These are phyloP conservation scores for Rhyacichthys aspro DNA, from an alignment of 2,797 vertebrate species.

Conservation along the genomic window DNA sequence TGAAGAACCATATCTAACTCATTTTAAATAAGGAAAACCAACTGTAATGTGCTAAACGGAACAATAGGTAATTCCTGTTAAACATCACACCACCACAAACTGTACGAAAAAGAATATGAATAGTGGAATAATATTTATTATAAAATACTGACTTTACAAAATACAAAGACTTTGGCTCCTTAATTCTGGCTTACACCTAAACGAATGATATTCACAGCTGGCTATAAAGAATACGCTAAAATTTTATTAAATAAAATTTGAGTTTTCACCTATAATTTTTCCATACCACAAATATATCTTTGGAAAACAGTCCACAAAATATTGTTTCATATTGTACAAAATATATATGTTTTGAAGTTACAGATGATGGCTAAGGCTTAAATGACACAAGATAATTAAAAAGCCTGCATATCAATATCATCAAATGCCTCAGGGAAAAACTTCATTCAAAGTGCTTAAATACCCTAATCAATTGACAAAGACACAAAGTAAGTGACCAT, in stretches of 20 bases:
- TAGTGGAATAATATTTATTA: constrained; percentile 68
- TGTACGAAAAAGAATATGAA: constrained; percentile 18
- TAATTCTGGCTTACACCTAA: constrained; percentile 64
- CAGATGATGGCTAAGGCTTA: constrained; percentile 54
- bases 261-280: constrained; percentile 44
- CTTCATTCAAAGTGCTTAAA: constrained; percentile 77
- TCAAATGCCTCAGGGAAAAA: constrained; percentile 59
- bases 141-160: constrained; percentile 79
- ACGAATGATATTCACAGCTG: constrained; percentile 71
- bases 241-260: constrained; percentile 63
- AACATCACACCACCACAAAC: neutral
- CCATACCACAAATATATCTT: constrained; percentile 65
- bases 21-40: too few species aligned
- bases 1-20: too few species aligned
- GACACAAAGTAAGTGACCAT: constrained; percentile 60
- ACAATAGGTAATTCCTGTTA: too few species aligned
- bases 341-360: constrained; percentile 54
- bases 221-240: constrained; percentile 61
- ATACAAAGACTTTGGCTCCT: constrained; percentile 79
- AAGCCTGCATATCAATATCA: constrained; percentile 53
- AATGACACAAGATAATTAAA: constrained; percentile 53
- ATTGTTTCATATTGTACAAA: constrained; percentile 59
- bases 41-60: too few species aligned
- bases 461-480: constrained; percentile 61
- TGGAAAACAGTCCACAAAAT: constrained; percentile 69